Percentiles rank a stretch among this genome's conserved stretches.
These are phyloP conservation scores for Holacanthus passer DNA, from an alignment of 2,113 vertebrate genomes.

Conservation along the genomic window DNA sequence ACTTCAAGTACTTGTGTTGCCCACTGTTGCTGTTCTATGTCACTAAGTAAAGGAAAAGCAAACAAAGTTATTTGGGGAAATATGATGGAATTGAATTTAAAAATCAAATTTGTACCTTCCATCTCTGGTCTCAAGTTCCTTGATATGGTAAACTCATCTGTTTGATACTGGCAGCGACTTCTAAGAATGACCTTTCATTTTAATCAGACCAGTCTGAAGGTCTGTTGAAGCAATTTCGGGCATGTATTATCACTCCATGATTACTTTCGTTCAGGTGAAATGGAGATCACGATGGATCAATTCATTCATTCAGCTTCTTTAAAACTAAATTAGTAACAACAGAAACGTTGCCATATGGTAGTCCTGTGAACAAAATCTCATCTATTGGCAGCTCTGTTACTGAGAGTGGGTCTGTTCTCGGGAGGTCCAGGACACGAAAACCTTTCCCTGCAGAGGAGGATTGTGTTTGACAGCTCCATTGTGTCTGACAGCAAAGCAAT, in stretches of 20 bases:
- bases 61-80: no score
- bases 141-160: background rate
- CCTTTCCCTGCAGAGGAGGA: background rate
- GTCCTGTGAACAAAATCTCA: background rate
- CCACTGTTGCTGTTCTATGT: no score
- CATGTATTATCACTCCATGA: background rate
- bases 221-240: background rate
- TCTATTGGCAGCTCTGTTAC: background rate
- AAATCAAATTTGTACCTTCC: background rate
- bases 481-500: background rate
- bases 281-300: no score
- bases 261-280: background rate
- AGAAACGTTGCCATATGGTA: background rate
- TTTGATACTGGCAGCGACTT: background rate
- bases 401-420: background rate
- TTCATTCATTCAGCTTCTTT: background rate
- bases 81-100: background rate
- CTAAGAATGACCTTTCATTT: background rate
- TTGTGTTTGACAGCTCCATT: slow-evolving; percentile 19
- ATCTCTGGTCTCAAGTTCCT: background rate
- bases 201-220: background rate
- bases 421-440: background rate
- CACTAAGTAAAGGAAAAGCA: no score
- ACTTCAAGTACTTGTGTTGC: no score
- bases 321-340: background rate